These are phyloP conservation scores for Dendroctonus valens DNA, from an alignment of 1,140 invertebrate species.

Conservation along the genomic window DNA sequence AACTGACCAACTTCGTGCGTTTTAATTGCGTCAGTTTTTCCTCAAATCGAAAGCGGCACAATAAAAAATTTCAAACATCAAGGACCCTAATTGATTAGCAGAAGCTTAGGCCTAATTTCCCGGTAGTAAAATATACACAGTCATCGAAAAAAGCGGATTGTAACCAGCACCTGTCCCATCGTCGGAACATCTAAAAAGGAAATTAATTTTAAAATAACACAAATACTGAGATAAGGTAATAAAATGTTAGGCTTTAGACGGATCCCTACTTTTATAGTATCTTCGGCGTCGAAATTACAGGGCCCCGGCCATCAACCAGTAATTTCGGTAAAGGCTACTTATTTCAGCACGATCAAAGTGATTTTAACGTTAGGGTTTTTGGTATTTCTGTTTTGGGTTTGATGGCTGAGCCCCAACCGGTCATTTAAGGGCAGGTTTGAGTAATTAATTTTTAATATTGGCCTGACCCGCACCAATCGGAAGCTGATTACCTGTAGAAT, in stretches of 20 bases:
- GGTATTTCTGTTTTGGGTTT: too few species aligned
- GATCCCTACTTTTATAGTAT: conserved; percentile 35
- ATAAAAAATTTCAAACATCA: too few species aligned
- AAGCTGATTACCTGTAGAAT: too few species aligned
- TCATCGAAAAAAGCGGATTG: conserved; percentile 5
- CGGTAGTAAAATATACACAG: conserved; percentile 23
- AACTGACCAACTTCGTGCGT: too few species aligned
- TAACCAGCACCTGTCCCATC: conserved; percentile 14
- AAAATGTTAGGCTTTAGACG: conserved; percentile 32
- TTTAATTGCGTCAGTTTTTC: too few species aligned
- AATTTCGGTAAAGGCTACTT: conserved; percentile 44
- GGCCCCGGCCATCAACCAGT: conserved; percentile 33
- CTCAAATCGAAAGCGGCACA: too few species aligned
- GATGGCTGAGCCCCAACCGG: too few species aligned
- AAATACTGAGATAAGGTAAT: conserved; percentile 40
- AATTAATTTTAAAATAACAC: conserved; percentile 41
- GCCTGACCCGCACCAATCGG: too few species aligned
- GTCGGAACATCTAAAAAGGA: conserved; percentile 27
- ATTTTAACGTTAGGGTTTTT: neutral
- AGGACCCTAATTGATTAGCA: neutral
- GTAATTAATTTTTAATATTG: too few species aligned
- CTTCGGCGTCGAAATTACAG: conserved; percentile 42
- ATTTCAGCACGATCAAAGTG: conserved; percentile 30
- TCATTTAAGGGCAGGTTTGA: too few species aligned
- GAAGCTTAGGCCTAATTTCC: conserved; percentile 4